phyloP scores from a whole-genome alignment of 2,797 vertebrate species.

The Acanthornis magna region DNA sequence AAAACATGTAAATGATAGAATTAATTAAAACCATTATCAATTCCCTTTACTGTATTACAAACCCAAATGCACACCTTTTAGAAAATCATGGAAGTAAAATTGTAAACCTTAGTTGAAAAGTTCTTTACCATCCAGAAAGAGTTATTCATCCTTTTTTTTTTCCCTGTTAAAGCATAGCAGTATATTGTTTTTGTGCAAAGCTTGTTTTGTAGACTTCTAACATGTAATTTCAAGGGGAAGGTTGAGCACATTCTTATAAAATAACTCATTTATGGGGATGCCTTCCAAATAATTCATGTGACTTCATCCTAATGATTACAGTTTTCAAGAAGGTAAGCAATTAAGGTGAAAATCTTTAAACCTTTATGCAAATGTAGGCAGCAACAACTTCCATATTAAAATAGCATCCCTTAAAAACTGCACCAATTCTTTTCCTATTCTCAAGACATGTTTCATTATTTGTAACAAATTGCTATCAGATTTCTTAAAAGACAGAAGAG shows the following conservation, averaged over 20 bases:
- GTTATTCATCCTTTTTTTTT: neutral
- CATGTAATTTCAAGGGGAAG: neutral
- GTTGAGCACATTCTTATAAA: neutral
- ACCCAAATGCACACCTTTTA: neutral
- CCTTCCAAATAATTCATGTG: neutral
- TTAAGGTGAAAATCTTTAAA: neutral
- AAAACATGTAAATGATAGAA: neutral
- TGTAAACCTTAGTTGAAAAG: neutral
- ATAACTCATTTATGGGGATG: neutral
- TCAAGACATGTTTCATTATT: constrained; percentile 24
- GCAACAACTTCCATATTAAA: neutral
- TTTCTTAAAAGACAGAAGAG: constrained; percentile 69
- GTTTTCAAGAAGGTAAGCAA: neutral
- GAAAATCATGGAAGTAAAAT: neutral
- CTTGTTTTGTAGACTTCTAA: neutral
- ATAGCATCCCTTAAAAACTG: neutral
- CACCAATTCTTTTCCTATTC: neutral
- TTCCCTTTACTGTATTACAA: neutral
- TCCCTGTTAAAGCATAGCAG: neutral
- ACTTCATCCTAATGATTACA: neutral
- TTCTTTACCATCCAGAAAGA: neutral
- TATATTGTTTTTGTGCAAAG: neutral
- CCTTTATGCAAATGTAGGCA: neutral
- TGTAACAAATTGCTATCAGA: constrained; percentile 58
- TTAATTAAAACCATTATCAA: neutral